Evolutionary conservation across 2,113 vertebrate species (phyloP), one percentile per base, ranked within the genome.

Genomic region (Tupaia tana): DNA sequence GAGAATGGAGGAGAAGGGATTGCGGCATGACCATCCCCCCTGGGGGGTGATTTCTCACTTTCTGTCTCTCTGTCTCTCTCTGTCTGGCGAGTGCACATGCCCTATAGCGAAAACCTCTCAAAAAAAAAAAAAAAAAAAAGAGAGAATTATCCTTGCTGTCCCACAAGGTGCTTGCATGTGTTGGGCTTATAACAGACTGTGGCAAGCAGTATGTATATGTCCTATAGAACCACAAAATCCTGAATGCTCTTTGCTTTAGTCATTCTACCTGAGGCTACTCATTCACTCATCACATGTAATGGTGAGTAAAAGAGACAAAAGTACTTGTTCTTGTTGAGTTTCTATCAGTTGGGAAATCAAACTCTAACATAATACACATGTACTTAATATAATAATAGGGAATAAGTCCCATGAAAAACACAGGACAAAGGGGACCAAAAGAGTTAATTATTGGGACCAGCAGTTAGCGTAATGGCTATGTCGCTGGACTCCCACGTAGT

Each of bases 161-260:
- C 0, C 2, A 9, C 59, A n/a, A 54, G 22, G 7, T 34, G n/a
- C 3, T 7, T 29, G 12, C 24, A 7, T 22, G 2, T 19, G 9
- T 70, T n/a, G 91, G 9, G 1, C 9, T 12, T 27, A 9, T 10
- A 59, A 13, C 2, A 34, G 25, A 56, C 13, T 24, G 8, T 10
- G 59, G 14, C 34, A 13, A 9, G 59, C 6, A 24, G 19, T 70
- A 86, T 14, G 14, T 16, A 10, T 10, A 6, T 56, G 22, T n/a
- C 22, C 9, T 31, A 3, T 1, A 59, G n/a, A 9, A 69, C n/a
- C 25, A 78, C 9, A 31, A 61, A 86, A 69, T 69, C 31, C 20
- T 77, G 18, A 86, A 54, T 43, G 15, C 0, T 24, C 63, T 61
- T 78, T 79, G 14, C 15, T 83, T 90, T 74, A 79, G 2, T 82